phyloP scores from a whole-genome alignment of 2,113 vertebrate genomes.

The Mobula hypostoma region DNA sequence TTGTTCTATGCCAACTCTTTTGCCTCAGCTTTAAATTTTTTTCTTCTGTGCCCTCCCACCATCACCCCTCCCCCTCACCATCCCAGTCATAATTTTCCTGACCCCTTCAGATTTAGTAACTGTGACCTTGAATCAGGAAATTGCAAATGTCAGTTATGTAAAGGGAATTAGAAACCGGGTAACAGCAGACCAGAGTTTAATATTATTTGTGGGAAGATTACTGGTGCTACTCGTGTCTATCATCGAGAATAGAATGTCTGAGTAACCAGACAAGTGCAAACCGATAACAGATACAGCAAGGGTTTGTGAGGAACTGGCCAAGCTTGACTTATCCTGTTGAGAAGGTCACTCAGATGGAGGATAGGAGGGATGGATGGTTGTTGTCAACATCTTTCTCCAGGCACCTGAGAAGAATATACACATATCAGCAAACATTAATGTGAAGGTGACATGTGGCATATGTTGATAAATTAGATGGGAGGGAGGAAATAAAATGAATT shows the following conservation, averaged over 20 bases:
- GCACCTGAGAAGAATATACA: not conserved
- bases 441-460: not conserved
- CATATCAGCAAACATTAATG: not conserved
- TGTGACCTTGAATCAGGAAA: not conserved
- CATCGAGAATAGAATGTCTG: not conserved
- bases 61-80: not conserved
- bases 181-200: not conserved
- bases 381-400: not conserved
- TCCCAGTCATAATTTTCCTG: too few relatives aligned
- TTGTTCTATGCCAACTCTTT: not conserved
- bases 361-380: not conserved
- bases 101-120: not conserved
- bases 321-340: not conserved
- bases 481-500: too few relatives aligned
- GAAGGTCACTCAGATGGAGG: not conserved
- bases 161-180: not conserved
- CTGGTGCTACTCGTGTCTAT: not conserved
- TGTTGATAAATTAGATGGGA: not conserved
- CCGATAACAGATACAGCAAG: not conserved
- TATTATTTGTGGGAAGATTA: not conserved
- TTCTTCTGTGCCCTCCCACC: too few relatives aligned
- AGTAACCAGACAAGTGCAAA: not conserved
- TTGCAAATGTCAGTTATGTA: not conserved
- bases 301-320: not conserved
- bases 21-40: not conserved